phyloP scores from a whole-genome alignment of 1,140 invertebrate species.

The Plodia interpunctella region DNA sequence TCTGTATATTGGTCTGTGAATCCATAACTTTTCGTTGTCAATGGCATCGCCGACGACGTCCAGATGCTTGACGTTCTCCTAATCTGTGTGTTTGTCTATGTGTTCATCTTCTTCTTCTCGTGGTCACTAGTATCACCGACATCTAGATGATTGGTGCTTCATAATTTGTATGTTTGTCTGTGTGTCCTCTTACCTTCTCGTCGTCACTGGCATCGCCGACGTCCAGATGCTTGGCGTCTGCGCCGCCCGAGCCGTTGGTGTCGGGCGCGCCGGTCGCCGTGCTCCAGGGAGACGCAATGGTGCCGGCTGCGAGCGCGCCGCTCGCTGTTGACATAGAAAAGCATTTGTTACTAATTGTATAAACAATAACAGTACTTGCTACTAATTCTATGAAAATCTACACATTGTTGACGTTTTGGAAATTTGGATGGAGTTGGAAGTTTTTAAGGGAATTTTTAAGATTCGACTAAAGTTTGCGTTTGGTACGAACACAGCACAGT shows the following conservation, averaged over 20 bases:
- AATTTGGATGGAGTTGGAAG: no score
- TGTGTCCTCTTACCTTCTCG: slow-evolving; percentile 60
- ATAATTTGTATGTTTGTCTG: slow-evolving; percentile 81
- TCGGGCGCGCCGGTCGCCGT: slow-evolving; percentile 83
- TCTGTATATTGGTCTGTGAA: neutral
- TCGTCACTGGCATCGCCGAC: slow-evolving; percentile 89
- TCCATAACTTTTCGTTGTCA: slow-evolving; percentile 79
- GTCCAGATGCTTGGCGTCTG: slow-evolving; percentile 88
- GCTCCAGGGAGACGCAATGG: slow-evolving; percentile 92
- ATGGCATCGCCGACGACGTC: slow-evolving; percentile 91
- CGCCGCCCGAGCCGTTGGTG: slow-evolving; percentile 86
- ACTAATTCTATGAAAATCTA: no score
- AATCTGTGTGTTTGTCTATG: no score
- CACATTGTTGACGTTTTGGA: no score
- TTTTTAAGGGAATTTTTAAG: no score
- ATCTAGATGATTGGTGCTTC: slow-evolving; percentile 31
- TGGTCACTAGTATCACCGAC: slow-evolving; percentile 34
- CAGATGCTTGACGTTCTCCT: slow-evolving; percentile 85
- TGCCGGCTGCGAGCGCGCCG: slow-evolving; percentile 88
- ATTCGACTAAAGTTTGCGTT: no score
- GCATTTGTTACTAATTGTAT: slow-evolving; percentile 3
- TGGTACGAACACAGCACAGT: no score
- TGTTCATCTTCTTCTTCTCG: no score
- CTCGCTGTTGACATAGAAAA: slow-evolving; percentile 59
- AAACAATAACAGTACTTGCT: no score